Conservation (phyloP, 2,888 invertebrate species). For the Stenodera caucasica region DNA sequence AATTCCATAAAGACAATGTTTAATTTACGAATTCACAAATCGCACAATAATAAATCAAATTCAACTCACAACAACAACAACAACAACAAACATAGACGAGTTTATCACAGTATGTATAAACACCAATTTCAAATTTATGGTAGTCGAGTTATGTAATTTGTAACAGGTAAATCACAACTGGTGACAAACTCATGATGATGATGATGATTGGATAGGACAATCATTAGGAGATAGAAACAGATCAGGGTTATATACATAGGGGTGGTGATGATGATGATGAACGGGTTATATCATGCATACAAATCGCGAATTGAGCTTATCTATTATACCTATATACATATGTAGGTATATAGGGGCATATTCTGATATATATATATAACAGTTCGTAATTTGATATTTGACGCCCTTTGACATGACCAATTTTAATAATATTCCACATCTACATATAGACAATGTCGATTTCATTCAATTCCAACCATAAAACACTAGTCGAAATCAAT, state of each 20-base stretch:
- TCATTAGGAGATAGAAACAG: slow-evolving; percentile 11
- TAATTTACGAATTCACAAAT: slow-evolving; percentile 31
- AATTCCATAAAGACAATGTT: slow-evolving; percentile 18
- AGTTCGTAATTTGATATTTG: not conserved
- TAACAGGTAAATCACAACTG: slow-evolving; percentile 28
- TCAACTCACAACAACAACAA: slow-evolving; percentile 28
- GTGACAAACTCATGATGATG: slow-evolving; percentile 20
- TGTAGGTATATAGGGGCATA: not conserved
- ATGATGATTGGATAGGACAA: slow-evolving; percentile 19
- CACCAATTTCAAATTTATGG: slow-evolving; percentile 15
- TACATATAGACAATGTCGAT: not conserved
- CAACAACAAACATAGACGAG: slow-evolving; percentile 25
- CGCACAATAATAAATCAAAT: slow-evolving; percentile 26
- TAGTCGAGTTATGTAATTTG: slow-evolving; percentile 8
- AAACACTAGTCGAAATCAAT: not conserved
- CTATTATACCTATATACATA: not conserved
- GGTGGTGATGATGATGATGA: slow-evolving; percentile 25
- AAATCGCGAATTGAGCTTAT: slow-evolving; percentile 21
- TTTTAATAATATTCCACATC: not conserved
- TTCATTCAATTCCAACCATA: not conserved
- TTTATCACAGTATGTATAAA: slow-evolving; percentile 22
- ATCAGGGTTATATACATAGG: not conserved
- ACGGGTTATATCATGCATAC: slow-evolving; percentile 22
- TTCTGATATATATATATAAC: not conserved
- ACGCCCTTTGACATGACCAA: slow-evolving; percentile 5